Conservation (phyloP, 1,140 invertebrate genomes). For the Aphidius gifuensis region DNA sequence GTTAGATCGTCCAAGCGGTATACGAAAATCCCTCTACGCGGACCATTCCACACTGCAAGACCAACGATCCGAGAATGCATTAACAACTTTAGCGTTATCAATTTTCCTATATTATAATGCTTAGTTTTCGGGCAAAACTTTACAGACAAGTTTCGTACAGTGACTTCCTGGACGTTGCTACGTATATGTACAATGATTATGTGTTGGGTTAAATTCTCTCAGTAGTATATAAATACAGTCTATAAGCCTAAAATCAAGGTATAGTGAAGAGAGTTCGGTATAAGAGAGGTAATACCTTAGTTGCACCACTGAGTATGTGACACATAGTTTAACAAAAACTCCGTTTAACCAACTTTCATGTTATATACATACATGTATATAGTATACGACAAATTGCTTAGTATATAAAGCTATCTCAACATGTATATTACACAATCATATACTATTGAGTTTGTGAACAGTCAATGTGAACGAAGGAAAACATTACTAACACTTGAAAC, state of each 20-base stretch:
- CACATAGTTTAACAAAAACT: slow-evolving; percentile 41
- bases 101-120: slow-evolving; percentile 36
- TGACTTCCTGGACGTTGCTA: slow-evolving; percentile 20
- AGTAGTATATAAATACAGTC: too few species aligned
- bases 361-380: not conserved
- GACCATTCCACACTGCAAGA: not conserved
- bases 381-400: slow-evolving; percentile 16
- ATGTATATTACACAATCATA: not conserved
- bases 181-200: not conserved
- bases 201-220: not conserved
- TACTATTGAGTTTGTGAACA: not conserved
- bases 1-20: too few species aligned
- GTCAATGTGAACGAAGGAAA: not conserved
- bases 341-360: slow-evolving; percentile 31
- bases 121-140: slow-evolving; percentile 9
- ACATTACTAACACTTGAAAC: not conserved
- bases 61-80: slow-evolving; percentile 44
- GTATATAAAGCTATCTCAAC: not conserved
- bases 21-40: too few species aligned
- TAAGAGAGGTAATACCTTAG: slow-evolving; percentile 26
- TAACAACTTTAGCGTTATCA: slow-evolving; percentile 46
- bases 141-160: slow-evolving; percentile 19
- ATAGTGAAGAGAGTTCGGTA: not conserved
- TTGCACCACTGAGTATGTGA: slow-evolving; percentile 33
- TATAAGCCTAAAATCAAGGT: not conserved